phyloP scores from a whole-genome alignment of 2,113 vertebrate species.

The Podarcis muralis region DNA sequence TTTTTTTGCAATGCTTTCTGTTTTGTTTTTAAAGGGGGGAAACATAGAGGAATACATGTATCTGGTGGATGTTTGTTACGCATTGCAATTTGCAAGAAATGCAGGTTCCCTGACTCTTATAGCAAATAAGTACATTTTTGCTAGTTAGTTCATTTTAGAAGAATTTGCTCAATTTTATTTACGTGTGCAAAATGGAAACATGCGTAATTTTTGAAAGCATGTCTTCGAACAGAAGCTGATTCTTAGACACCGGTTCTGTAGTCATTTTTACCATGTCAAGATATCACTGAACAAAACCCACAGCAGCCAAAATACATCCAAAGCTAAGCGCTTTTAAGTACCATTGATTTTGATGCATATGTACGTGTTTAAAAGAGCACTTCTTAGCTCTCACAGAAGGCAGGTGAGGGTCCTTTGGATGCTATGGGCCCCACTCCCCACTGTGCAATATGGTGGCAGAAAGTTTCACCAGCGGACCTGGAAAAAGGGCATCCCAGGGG shows the following conservation, averaged over 20 bases:
- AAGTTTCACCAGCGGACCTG: not conserved
- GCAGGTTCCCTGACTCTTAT: conserved; percentile 7
- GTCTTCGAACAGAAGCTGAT: conserved; percentile 42
- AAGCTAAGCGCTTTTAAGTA: not conserved
- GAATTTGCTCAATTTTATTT: conserved; percentile 49
- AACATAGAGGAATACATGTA: not conserved
- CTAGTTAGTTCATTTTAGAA: conserved; percentile 41
- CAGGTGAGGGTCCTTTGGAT: not conserved
- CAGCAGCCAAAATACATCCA: not conserved
- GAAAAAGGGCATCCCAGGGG: not conserved
- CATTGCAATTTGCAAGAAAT: conserved; percentile 4
- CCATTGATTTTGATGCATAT: not conserved
- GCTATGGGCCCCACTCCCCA: not conserved
- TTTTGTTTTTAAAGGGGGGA: not conserved
- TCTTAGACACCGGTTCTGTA: conserved; percentile 35
- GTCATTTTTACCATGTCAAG: conserved; percentile 34
- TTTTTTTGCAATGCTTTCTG: not conserved
- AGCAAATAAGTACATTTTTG: conserved; percentile 17
- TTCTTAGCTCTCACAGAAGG: too few species aligned
- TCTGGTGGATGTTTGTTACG: not conserved
- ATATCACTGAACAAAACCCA: conserved; percentile 18
- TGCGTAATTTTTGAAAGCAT: conserved; percentile 49
- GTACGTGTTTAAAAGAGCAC: not conserved
- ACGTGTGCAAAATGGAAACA: conserved; percentile 43
- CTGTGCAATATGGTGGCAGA: not conserved